Percentiles rank a stretch among this genome's conserved stretches.
These are phyloP conservation scores for Rhyacophila evoluta DNA, from an alignment of 2,888 invertebrate genomes.

Conservation along the genomic window DNA sequence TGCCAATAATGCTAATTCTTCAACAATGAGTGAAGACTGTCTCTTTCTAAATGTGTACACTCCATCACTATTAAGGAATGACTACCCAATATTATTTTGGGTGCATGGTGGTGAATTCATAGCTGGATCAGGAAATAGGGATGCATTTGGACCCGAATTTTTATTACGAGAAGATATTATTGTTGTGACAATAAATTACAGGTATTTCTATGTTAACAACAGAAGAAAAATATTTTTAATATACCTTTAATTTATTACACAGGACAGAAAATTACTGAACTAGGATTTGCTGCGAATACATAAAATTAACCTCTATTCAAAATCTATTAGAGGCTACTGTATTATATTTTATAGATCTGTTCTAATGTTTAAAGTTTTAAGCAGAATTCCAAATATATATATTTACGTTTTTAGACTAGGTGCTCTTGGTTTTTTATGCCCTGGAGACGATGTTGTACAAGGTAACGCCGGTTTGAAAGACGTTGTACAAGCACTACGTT, in stretches of 20 bases:
- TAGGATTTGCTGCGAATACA: no score
- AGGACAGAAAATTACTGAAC: no score
- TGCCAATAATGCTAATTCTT: slow-evolving; percentile 58
- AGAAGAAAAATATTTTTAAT: no score
- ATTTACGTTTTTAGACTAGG: slow-evolving; percentile 57
- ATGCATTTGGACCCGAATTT: slow-evolving; percentile 62
- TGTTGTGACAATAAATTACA: slow-evolving; percentile 64
- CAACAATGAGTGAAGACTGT: slow-evolving; percentile 61
- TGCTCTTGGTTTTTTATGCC: slow-evolving; percentile 60
- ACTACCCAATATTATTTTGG: slow-evolving; percentile 59
- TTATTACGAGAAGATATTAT: slow-evolving; percentile 61
- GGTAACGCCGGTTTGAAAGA: slow-evolving; percentile 61
- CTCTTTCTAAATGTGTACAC: slow-evolving; percentile 64
- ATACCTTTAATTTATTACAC: no score
- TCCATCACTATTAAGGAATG: slow-evolving; percentile 54
- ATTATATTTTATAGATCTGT: no score
- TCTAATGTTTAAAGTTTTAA: no score
- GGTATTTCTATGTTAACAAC: no score
- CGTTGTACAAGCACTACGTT: slow-evolving; percentile 57
- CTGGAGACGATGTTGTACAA: slow-evolving; percentile 57
- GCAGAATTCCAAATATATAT: no score
- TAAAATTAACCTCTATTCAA: no score
- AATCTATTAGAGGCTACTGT: no score
- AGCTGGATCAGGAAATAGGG: slow-evolving; percentile 60
- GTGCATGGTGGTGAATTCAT: slow-evolving; percentile 61